Evolutionary conservation across 2,113 vertebrate genomes (phyloP), one percentile per base, ranked within the genome.

Genomic region (Irena cyanogastra): DNA sequence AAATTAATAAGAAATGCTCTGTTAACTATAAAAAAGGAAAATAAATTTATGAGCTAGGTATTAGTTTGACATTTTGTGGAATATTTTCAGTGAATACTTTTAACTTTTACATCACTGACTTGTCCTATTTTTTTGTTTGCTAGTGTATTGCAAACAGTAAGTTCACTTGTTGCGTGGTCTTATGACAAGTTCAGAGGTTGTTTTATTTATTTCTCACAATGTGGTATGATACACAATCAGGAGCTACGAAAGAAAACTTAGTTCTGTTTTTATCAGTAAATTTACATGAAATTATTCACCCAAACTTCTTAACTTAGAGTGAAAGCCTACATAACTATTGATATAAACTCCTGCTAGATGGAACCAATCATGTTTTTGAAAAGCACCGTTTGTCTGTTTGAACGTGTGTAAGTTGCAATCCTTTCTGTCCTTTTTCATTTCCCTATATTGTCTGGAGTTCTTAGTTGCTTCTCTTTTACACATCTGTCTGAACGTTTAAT

Each of bases 381-480:
- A 65, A 35, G 10, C 20, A 60, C 8, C 0, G 0, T 66, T 60
- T 64, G 31, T 61, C 26, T 13, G 0, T 70, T 64, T 79, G 12
- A 66, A 47, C 6, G 6, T 7, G 9, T 9, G 0, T 39, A 35
- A 31, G 3, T 53, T 87, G 33, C 30, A 57, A 13, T 47, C 9
- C 11, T 89, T 78, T 50, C 9, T 27, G n/a, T 68, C 6, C 6
- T 39, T 89, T 80, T 81, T 80, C 3, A n/a, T 37, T 69, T 74
- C 18, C 3, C 1, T n/a, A 0, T 11, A 13, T 37, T 19, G 5
- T 21, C 22, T 57, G 30, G 31, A 49, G 22, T n/a, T 83, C 7
- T 61, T 86, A 3, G 11, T 33, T 63, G 14, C 15, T 88, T 85
- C 17, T 13, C 7, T 83, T 91, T 59, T 84, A 35, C 7, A 7